Evolutionary conservation across 2,888 invertebrate genomes (phyloP).

Genomic region (Hydraecia micacea): DNA sequence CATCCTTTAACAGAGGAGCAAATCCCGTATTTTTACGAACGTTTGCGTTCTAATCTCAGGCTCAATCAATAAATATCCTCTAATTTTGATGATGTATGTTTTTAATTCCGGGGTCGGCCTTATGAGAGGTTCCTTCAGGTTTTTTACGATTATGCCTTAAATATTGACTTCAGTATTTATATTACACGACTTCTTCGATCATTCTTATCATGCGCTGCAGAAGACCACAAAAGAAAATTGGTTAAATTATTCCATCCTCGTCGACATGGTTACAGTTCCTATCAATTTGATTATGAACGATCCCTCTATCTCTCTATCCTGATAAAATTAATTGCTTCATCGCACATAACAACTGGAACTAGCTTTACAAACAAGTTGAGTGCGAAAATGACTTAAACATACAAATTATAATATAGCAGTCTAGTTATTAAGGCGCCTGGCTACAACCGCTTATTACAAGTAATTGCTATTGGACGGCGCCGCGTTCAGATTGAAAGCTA

Average conservation of each 20-base stretch:
- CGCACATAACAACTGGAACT: slow-evolving; percentile 13
- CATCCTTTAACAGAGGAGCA: neutral
- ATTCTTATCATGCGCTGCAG: neutral
- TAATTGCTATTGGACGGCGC: slow-evolving; percentile 38
- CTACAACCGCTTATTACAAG: slow-evolving; percentile 35
- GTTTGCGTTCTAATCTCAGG: neutral
- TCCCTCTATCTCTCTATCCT: neutral
- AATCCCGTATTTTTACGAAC: neutral
- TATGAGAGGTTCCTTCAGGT: neutral
- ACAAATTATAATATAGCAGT: slow-evolving; percentile 46
- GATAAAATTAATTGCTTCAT: slow-evolving; percentile 42
- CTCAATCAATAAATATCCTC: neutral
- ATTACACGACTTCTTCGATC: no score
- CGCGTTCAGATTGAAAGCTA: slow-evolving; percentile 33
- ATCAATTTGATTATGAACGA: neutral
- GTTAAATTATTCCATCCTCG: neutral
- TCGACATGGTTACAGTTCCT: neutral
- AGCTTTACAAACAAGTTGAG: slow-evolving; percentile 34
- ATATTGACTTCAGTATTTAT: neutral
- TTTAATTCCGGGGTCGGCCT: neutral
- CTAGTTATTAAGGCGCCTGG: slow-evolving; percentile 42
- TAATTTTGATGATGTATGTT: neutral
- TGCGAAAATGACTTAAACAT: slow-evolving; percentile 52
- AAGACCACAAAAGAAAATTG: neutral
- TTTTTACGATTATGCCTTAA: neutral